phyloP scores from a whole-genome alignment of 2,888 invertebrate genomes.

The Dasysyrphus albostriatus region DNA sequence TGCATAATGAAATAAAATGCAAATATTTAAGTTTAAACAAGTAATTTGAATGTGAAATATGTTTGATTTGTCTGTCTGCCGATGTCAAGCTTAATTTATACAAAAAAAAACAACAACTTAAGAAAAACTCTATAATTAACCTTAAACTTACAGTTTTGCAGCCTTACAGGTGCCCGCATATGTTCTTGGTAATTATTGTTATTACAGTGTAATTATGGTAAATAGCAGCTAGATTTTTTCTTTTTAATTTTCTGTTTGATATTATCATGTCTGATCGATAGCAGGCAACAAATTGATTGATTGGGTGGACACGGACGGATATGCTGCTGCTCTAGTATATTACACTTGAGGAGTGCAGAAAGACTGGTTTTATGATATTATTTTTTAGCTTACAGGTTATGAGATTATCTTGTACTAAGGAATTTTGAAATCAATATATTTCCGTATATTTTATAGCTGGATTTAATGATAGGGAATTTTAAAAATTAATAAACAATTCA shows the following conservation, averaged over 20 bases:
- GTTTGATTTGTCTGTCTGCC: slow-evolving; percentile 13
- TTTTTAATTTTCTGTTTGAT: background rate
- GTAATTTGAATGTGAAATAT: slow-evolving; percentile 34
- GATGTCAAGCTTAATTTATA: slow-evolving; percentile 9
- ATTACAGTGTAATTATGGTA: slow-evolving; percentile 49
- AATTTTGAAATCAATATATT: background rate
- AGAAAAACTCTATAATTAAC: slow-evolving; percentile 52
- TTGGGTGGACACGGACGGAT: slow-evolving; percentile 14
- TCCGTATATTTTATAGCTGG: background rate
- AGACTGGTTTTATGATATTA: slow-evolving; percentile 35
- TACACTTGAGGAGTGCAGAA: slow-evolving; percentile 19
- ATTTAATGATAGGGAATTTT: background rate
- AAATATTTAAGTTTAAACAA: slow-evolving; percentile 32
- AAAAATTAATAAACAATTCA: no score
- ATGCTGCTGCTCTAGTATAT: background rate
- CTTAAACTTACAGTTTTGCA: slow-evolving; percentile 57
- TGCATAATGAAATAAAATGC: slow-evolving; percentile 44
- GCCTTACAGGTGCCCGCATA: slow-evolving; percentile 25
- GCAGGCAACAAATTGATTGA: slow-evolving; percentile 51
- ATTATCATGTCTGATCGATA: slow-evolving; percentile 42
- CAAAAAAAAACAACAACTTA: background rate
- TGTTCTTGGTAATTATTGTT: slow-evolving; percentile 50
- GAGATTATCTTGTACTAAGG: background rate
- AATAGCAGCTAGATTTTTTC: slow-evolving; percentile 2
- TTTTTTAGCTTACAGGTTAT: background rate